Base-by-base conservation (phyloP, 1,140 invertebrate species). In the Drosophila athabasca region DNA sequence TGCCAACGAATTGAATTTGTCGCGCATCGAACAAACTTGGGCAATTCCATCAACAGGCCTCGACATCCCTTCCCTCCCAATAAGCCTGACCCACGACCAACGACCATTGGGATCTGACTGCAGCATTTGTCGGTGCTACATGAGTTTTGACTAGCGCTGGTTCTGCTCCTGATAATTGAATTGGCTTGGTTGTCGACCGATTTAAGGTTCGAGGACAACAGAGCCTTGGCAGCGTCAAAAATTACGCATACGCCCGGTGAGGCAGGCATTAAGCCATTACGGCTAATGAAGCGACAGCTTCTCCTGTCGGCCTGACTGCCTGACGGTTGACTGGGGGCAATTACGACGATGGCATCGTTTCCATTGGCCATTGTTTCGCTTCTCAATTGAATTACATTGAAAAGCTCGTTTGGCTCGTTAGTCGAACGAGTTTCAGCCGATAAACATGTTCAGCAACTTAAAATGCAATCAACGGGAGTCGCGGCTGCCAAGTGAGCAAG, bases 361-460 rank as follows among this genome's bases (percentile, higher is more conserved):
- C 13, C 35, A 13, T 11, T 39, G 11, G 43, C 45, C 71, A 77
- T 84, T 84, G 73, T 84, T 81, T 84, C 19, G 78, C 46, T 45
- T 48, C 62, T 24, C 82, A 81, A 87, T 82, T 85, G 82, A 87
- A 67, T 88, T 82, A 70, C 59, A 71, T 76, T 82, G 80, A 68
- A 87, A 82, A 65, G 60, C 48, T 87, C 82, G 83, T 87, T 88
- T 83, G 59, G 55, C 75, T 78, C 67, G 70, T 88, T 87, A 79
- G 50, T 31, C 50, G 35, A 53, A 43, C 41, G 62, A 64, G 60
- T 45, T 53, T 29, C 17, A 8, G 13, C 57, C 45, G 48, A 73
- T 83, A 72, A 88, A 88, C 87, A 74, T 43, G 53, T 61, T 55
- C 67, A 81, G 43, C 67, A 71, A 79, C 76, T 88, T 88, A 88